phyloP scores from a whole-genome alignment of 2,797 vertebrate genomes.

The Helarctos malayanus region DNA sequence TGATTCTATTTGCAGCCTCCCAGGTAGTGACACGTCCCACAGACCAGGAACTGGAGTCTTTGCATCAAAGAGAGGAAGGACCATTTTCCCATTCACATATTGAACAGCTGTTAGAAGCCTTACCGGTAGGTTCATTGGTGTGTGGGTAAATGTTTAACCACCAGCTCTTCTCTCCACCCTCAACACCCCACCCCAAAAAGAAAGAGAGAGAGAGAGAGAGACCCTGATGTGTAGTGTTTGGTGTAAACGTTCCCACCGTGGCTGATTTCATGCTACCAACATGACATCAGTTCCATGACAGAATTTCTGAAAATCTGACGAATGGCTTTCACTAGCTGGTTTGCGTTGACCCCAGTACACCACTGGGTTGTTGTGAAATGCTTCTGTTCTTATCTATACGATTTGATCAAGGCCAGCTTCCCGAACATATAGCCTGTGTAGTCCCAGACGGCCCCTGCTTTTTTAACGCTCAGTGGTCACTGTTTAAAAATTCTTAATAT shows the following conservation, averaged over 20 bases:
- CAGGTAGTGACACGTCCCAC: neutral
- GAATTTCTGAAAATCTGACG: conserved; percentile 14
- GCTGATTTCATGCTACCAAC: neutral
- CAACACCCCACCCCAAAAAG: neutral
- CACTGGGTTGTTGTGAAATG: neutral
- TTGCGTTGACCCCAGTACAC: neutral
- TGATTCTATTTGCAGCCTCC: conserved; percentile 36
- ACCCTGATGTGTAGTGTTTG: neutral
- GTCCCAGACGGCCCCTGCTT: neutral
- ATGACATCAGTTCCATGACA: neutral
- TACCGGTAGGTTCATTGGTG: neutral
- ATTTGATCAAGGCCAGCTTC: neutral
- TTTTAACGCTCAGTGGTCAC: neutral
- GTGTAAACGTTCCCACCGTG: neutral
- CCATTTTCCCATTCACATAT: fast-evolving
- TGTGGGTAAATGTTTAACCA: neutral
- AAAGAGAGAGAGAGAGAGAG: neutral
- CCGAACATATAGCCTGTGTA: neutral
- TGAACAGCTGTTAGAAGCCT: neutral
- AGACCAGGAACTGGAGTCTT: neutral
- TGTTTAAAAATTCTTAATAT: conserved; percentile 19
- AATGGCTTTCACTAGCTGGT: neutral
- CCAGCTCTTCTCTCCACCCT: neutral
- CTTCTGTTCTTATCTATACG: neutral
- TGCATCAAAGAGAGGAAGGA: neutral